phyloP scores from a whole-genome alignment of 2,113 vertebrate genomes.

The Paratilapia polleni region DNA sequence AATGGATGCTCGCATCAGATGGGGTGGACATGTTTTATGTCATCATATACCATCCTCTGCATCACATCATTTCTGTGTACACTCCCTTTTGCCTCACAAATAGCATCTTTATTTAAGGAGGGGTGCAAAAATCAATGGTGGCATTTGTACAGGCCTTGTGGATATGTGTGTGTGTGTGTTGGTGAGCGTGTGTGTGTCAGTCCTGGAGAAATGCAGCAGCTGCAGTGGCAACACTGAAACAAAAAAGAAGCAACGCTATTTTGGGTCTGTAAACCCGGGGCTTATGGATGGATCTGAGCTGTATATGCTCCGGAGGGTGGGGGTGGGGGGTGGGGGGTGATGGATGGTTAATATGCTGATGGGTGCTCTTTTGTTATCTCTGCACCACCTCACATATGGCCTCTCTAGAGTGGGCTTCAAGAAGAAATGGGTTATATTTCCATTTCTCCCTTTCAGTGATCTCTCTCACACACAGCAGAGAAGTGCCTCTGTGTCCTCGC shows the following conservation, averaged over 20 bases:
- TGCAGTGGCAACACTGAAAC: constrained; percentile 70
- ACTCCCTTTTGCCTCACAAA: constrained; percentile 68
- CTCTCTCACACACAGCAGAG: constrained; percentile 5
- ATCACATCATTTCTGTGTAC: constrained; percentile 61
- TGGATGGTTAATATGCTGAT: constrained; percentile 64
- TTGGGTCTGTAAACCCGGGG: constrained; percentile 62
- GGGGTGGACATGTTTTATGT: constrained; percentile 49
- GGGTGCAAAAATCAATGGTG: constrained; percentile 73
- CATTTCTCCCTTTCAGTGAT: constrained; percentile 1
- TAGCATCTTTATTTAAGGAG: constrained; percentile 74
- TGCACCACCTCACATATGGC: constrained; percentile 42
- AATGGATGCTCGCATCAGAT: constrained; percentile 60
- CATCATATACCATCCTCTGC: constrained; percentile 46
- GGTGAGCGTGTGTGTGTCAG: constrained; percentile 38
- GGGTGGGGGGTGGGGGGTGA: not conserved
- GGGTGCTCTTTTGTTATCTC: constrained; percentile 73
- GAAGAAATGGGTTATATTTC: constrained; percentile 12
- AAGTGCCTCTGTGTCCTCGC: constrained; percentile 30
- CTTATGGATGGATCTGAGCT: constrained; percentile 55
- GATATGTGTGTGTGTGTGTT: constrained; percentile 31
- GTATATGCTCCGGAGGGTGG: constrained; percentile 45
- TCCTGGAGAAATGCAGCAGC: constrained; percentile 75
- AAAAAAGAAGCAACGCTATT: constrained; percentile 74
- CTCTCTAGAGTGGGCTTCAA: constrained; percentile 37
- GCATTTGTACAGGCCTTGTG: constrained; percentile 56